Conservation (phyloP, 2,797 vertebrate genomes). For the Peromyscus aztecus region DNA sequence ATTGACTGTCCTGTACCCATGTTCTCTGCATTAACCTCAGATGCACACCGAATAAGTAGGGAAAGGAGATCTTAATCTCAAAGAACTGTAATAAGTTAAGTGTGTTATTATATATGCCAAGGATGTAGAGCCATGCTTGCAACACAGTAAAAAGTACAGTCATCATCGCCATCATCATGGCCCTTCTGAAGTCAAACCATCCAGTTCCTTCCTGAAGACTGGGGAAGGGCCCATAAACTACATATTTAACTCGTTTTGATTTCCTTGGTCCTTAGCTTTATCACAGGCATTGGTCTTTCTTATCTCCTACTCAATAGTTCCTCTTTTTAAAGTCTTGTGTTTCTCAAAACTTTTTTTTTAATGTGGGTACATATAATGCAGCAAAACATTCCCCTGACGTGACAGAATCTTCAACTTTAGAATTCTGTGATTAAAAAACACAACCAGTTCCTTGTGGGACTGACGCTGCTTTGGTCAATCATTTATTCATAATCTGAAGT, state of each 20-base stretch:
- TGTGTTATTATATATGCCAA: neutral
- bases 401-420: conserved; percentile 27
- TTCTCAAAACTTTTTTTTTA: conserved; percentile 32
- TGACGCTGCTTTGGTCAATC: neutral
- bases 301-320: neutral
- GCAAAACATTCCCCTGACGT: neutral
- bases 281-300: neutral
- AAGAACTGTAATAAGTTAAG: neutral
- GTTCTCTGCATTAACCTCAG: neutral
- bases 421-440: conserved; percentile 45
- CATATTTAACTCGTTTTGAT: neutral
- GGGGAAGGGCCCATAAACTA: neutral
- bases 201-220: conserved; percentile 27
- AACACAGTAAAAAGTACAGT: neutral
- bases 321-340: neutral
- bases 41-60: neutral
- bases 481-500: conserved; percentile 32
- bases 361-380: neutral
- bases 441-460: neutral
- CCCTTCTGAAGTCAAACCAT: conserved; percentile 14
- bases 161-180: neutral
- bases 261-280: neutral
- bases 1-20: neutral
- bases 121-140: neutral
- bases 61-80: neutral